Base-by-base conservation (phyloP, 1,140 invertebrate genomes). In the Theocolax elegans region DNA sequence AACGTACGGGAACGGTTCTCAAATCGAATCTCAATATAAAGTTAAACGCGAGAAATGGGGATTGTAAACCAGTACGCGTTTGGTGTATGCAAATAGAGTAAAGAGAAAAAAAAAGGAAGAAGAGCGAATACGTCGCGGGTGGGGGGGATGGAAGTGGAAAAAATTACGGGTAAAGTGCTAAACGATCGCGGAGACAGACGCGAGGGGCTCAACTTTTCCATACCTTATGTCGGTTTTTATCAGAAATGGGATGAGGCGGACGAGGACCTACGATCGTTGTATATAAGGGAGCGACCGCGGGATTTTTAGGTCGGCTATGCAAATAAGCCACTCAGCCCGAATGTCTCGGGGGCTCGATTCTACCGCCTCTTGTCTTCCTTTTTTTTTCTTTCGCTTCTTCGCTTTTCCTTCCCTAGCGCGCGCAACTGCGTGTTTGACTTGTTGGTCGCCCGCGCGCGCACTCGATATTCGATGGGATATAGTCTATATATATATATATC, bases 151-250 rank as follows among this genome's bases (percentile, higher is more conserved):
- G 62, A 64, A 65, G 64, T 72, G 38, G 74, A 74, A 80, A 79
- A 80, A 79, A 77, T 79, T 77, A 77, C 75, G 10, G 10, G 71
- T 71, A 75, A 76, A 79, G 76, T 79, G 77, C 77, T 79, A 80
- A 80, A 79, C 77, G 79, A 80, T 79, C 73, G 75, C 68, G 70
- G 75, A 71, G 73, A 60, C 69, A 60, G 42, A 64, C 66, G 72
- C n/a, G n/a, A n/a, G n/a, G n/a, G n/a, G n/a, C n/a, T n/a, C n/a
- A n/a, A n/a, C n/a, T n/a, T n/a, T n/a, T n/a, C n/a, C n/a, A n/a
- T n/a, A 76, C 76, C 76, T 77, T 77, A 77, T 77, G 75, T 76
- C 74, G 77, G 72, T 74, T n/a, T n/a, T n/a, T n/a, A n/a, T n/a
- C n/a, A n/a, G n/a, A n/a, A n/a, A n/a, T n/a, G n/a, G n/a, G n/a